Base-by-base conservation (phyloP, 2,113 vertebrate genomes). In the Hystrix cristata region DNA sequence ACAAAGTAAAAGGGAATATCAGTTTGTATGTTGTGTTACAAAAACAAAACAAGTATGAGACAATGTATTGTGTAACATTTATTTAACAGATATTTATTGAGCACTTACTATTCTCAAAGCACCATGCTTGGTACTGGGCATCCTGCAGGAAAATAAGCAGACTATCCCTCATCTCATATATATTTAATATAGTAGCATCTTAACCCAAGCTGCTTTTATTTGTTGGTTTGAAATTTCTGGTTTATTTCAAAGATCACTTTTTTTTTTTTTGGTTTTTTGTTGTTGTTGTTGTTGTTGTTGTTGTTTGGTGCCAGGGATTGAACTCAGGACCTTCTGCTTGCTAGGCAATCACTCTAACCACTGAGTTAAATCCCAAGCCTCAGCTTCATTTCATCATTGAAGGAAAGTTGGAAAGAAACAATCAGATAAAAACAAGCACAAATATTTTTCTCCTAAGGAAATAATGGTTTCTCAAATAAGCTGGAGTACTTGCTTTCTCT, bases 401-500 rank as follows among this genome's bases (percentile, higher is more conserved):
- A 97, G 14, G n/a, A 86, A 31, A 89, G 83, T 0, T 79, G 15
- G 13, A n/a, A 67, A 94, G 87, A 48, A 4, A 78, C 5, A 85
- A 78, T 60, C 13, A 85, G 13, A 18, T 46, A 62, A 91, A 93
- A 88, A 78, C 14, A 90, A 97, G 16, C n/a, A 86, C 46, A 95
- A 38, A 96, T 76, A 53, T 81, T 88, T 85, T 92, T 78, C 82
- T 93, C 34, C 93, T 79, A 83, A 34, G 43, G 31, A 96, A 92
- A 96, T 25, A 67, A 71, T 55, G 6, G 29, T 87, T 92, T 78
- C 90, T 29, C 34, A 87, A 74, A 23, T 90, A 82, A 87, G 90
- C 12, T n/a, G 4, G 53, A 67, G 19, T n/a, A 83, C 8, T 69
- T 0, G 81, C 23, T 86, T 93, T 87, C 62, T 90, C 60, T 71